phyloP scores from a whole-genome alignment of 2,888 invertebrate genomes.

The Lasioglossum marginatum region DNA sequence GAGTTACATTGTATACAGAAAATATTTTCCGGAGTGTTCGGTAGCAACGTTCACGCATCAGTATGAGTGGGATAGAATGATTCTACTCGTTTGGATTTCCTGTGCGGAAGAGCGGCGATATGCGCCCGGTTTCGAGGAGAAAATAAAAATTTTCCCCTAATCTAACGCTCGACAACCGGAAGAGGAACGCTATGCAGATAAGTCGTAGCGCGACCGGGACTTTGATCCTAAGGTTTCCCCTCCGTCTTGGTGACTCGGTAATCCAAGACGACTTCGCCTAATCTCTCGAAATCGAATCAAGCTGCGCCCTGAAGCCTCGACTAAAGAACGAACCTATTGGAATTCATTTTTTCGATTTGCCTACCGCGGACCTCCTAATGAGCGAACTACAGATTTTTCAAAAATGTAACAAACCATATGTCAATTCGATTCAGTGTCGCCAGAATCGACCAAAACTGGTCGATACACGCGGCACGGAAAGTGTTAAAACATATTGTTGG shows the following conservation, averaged over 20 bases:
- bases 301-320: constrained; percentile 62
- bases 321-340: constrained; percentile 51
- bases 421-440: no score
- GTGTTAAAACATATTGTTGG: no score
- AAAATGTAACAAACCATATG: neutral
- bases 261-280: constrained; percentile 77
- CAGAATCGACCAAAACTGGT: no score
- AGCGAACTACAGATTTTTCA: neutral
- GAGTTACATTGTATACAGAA: neutral
- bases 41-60: neutral
- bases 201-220: constrained; percentile 77
- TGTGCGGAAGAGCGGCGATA: neutral
- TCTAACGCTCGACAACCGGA: constrained; percentile 57
- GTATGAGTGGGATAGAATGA: neutral
- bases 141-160: constrained; percentile 27
- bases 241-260: constrained; percentile 78
- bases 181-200: constrained; percentile 62
- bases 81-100: constrained; percentile 7
- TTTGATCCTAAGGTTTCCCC: constrained; percentile 82
- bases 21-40: neutral
- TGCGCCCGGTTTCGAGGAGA: neutral
- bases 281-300: constrained; percentile 73
- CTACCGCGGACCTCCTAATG: no score
- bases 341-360: constrained; percentile 23
- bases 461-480: no score